phyloP scores from a whole-genome alignment of 2,113 vertebrate genomes.

The Crocuta crocuta region DNA sequence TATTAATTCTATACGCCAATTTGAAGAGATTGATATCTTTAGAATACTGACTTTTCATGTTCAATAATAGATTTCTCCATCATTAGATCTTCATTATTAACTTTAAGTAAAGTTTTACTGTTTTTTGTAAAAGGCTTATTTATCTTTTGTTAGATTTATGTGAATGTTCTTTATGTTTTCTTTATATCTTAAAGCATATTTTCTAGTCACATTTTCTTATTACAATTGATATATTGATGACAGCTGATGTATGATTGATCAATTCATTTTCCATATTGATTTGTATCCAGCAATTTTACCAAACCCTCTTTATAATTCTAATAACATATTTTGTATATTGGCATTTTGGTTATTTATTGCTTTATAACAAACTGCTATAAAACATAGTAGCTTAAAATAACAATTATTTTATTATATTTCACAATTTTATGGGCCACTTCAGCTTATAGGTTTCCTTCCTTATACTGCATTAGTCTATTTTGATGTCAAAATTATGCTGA shows the following conservation, averaged over 20 bases:
- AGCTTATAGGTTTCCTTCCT: background rate
- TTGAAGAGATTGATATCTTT: background rate
- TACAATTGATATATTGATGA: background rate
- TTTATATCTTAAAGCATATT: background rate
- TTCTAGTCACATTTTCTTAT: background rate
- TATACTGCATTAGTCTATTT: background rate
- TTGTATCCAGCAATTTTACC: background rate
- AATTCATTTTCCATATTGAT: background rate
- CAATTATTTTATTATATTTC: background rate
- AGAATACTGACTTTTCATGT: background rate
- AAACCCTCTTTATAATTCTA: background rate
- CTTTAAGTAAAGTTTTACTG: conserved; percentile 21
- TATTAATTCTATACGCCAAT: background rate
- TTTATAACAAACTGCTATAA: background rate
- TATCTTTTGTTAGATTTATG: background rate
- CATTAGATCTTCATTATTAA: background rate
- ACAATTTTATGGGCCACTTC: background rate
- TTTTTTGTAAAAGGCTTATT: background rate
- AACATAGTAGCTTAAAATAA: background rate
- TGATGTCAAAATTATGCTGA: background rate
- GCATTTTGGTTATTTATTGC: background rate
- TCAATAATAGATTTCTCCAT: background rate
- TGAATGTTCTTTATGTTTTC: background rate
- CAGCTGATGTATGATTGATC: background rate
- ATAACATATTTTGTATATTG: background rate